Conservation (phyloP, 2,888 invertebrate species). For the Conops quadrifasciatus region DNA sequence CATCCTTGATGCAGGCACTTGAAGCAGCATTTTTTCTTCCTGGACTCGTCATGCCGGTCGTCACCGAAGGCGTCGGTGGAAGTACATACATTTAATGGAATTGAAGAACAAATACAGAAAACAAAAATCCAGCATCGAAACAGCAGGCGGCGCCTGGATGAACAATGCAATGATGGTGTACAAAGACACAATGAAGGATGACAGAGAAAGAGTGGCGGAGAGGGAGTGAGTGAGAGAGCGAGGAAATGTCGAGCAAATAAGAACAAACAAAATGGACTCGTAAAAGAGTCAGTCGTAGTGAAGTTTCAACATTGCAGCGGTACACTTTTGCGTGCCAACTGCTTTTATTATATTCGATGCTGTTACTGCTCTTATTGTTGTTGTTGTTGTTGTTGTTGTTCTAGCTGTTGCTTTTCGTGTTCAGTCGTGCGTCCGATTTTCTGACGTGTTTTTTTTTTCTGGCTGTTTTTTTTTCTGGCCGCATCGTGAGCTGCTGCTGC, state of each 20-base stretch:
- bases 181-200: neutral
- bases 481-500: neutral
- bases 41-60: neutral
- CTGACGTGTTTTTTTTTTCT: neutral
- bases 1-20: constrained; percentile 29
- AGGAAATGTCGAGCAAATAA: neutral
- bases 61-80: neutral
- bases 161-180: neutral
- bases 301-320: too few relatives aligned
- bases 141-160: neutral
- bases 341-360: constrained; percentile 23
- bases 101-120: constrained; percentile 7
- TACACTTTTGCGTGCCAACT: constrained; percentile 29
- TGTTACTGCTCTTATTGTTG: constrained; percentile 30
- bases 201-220: neutral
- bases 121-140: neutral
- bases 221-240: neutral
- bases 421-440: constrained; percentile 22
- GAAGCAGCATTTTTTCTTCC: neutral
- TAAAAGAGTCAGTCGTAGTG: neutral
- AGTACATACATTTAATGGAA: constrained; percentile 30
- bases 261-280: neutral
- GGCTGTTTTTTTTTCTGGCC: constrained; percentile 7
- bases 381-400: constrained; percentile 43
- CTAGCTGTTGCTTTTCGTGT: constrained; percentile 33